A percentile compares a stretch with the other conserved stretches of the same genome.
Evolutionary conservation across 64 coral and sea anemone species (phyloP).

Genomic region (Acropora tenuis): DNA sequence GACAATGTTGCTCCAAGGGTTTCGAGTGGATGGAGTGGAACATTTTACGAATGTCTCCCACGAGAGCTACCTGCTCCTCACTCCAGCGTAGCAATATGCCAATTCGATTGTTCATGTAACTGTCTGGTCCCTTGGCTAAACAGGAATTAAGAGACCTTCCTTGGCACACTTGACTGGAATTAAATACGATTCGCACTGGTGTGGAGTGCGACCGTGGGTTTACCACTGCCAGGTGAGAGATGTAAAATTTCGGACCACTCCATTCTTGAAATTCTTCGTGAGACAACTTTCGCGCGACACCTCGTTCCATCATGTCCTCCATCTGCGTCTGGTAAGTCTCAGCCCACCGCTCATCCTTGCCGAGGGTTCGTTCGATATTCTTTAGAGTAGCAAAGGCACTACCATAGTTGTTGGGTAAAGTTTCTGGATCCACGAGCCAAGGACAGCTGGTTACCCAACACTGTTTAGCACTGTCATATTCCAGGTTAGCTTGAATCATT

Average conservation of each 20-base stretch:
- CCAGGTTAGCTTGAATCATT: conserved; percentile 54
- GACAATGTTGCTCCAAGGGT: conserved; percentile 53
- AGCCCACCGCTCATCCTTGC: conserved; percentile 37
- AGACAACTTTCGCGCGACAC: conserved; percentile 55
- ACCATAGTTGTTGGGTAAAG: conserved; percentile 57
- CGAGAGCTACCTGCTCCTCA: conserved; percentile 4
- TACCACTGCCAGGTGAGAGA: conserved; percentile 61
- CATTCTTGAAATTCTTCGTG: conserved; percentile 38
- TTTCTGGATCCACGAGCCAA: conserved; percentile 42
- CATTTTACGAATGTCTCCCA: conserved; percentile 51
- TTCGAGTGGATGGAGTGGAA: conserved; percentile 27
- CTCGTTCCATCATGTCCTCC: conserved; percentile 57
- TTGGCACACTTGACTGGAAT: conserved; percentile 66
- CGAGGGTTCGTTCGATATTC: conserved; percentile 51
- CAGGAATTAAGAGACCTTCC: conserved; percentile 66
- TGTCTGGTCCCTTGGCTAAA: conserved; percentile 70
- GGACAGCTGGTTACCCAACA: conserved; percentile 71
- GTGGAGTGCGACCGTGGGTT: conserved; percentile 61
- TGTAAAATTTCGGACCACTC: conserved; percentile 47
- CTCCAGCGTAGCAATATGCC: conserved; percentile 1
- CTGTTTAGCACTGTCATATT: conserved; percentile 47
- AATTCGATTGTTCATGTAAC: conserved; percentile 65
- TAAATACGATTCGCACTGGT: conserved; percentile 66
- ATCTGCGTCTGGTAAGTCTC: conserved; percentile 59
- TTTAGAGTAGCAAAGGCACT: conserved; percentile 47